phyloP scores from a whole-genome alignment of 2,888 invertebrate genomes.

The Thera britannica region DNA sequence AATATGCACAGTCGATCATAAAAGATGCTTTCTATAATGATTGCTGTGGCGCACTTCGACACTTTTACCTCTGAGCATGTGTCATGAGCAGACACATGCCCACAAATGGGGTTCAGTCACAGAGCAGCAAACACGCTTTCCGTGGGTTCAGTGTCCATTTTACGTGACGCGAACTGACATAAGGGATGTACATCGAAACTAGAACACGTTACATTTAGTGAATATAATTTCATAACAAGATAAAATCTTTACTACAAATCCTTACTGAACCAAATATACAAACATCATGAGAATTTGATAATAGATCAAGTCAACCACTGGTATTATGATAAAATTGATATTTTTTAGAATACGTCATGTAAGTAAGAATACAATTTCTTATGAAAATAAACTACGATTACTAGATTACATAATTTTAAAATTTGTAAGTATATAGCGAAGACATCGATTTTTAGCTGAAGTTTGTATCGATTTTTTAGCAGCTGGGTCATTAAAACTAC shows the following conservation, averaged over 20 bases:
- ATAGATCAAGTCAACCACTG: slow-evolving; percentile 9
- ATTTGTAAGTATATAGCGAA: slow-evolving; percentile 20
- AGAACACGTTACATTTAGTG: background rate
- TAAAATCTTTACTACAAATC: background rate
- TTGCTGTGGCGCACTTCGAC: no score
- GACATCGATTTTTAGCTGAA: slow-evolving; percentile 25
- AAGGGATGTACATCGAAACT: background rate
- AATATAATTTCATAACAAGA: background rate
- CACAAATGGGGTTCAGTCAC: no score
- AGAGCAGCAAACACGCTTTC: no score
- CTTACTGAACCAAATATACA: slow-evolving; percentile 13
- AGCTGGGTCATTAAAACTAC: background rate
- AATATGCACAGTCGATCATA: no score
- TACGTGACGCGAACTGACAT: background rate
- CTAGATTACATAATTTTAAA: background rate
- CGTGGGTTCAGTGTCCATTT: background rate
- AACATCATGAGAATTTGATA: slow-evolving; percentile 22
- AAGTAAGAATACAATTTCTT: slow-evolving; percentile 37
- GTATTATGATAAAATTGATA: slow-evolving; percentile 10
- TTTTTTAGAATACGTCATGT: slow-evolving; percentile 19
- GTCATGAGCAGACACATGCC: no score
- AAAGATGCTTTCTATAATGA: no score
- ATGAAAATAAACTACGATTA: slow-evolving; percentile 16
- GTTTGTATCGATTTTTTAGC: slow-evolving; percentile 6
- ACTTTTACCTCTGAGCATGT: no score